Base-by-base conservation (phyloP, 2,113 vertebrate species). In the Anoplopoma fimbria region DNA sequence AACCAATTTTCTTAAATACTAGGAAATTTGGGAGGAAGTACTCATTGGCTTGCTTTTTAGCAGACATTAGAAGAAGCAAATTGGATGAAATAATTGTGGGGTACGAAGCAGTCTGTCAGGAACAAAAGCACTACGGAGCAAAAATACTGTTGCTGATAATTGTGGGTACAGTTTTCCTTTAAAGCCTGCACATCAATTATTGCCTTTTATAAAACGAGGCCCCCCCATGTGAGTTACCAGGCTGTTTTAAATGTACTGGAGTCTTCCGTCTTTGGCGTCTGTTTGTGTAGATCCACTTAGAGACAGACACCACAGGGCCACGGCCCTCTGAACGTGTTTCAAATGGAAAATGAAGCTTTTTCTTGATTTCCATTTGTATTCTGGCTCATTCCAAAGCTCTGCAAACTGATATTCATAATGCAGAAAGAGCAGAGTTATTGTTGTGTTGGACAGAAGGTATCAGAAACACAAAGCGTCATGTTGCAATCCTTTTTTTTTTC, bases 141-240 rank as follows among this genome's bases (percentile, higher is more conserved):
- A 69, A 68, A 87, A 75, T 67, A 42, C 69, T 42, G 80, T 60
- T 77, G 71, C 49, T 72, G 79, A 84, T 89, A 85, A 91, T 87
- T 85, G 65, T 87, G 73, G 80, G 79, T 72, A 70, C 85, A 79
- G 51, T 79, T 72, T 64, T 51, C 38, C 67, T 75, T 76, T 47
- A 79, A 87, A 84, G 81, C 74, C 75, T 40, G 72, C 62, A 69
- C 82, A 75, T 81, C 73, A 82, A 84, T 91, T 85, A 88, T 69
- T 84, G 83, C 65, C 77, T 87, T 40, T 81, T 75, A 72, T 64
- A 45, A 81, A 85, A 68, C n/a, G 77, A 47, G 55, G 17, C 55
- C 31, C 15, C 31, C 15, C 63, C 45, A 27, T 69, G 79, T 70
- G 77, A 63, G 64, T 68, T 53, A 60, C 17, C 69, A 29, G 70